Conservation (phyloP, 2,888 invertebrate genomes). For the Pseudococcus jackbeardsleyi region DNA sequence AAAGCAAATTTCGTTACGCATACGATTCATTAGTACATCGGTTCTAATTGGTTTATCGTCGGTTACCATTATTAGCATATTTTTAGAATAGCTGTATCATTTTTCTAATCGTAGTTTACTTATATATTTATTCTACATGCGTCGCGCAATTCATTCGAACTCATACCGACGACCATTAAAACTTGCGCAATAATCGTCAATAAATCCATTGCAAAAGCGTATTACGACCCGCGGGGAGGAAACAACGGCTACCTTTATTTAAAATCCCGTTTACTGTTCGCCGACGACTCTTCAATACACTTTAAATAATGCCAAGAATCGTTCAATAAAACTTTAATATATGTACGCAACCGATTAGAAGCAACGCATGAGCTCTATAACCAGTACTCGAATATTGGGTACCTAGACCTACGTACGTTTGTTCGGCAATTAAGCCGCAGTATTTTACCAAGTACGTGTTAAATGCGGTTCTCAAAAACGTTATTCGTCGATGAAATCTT, state of each 20-base stretch:
- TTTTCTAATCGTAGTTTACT: slow-evolving; percentile 38
- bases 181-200: slow-evolving; percentile 57
- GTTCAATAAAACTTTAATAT: slow-evolving; percentile 61
- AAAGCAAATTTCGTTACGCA: slow-evolving; percentile 45
- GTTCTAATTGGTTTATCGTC: slow-evolving; percentile 53
- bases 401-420: neutral
- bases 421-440: slow-evolving; percentile 56
- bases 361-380: slow-evolving; percentile 40
- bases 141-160: slow-evolving; percentile 44
- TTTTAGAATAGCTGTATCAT: slow-evolving; percentile 43
- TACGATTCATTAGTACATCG: slow-evolving; percentile 51
- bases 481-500: slow-evolving; percentile 55
- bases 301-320: slow-evolving; percentile 49
- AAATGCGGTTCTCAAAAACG: slow-evolving; percentile 40
- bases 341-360: slow-evolving; percentile 59
- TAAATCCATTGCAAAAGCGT: slow-evolving; percentile 58
- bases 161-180: slow-evolving; percentile 48
- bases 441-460: slow-evolving; percentile 58
- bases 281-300: slow-evolving; percentile 42
- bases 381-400: slow-evolving; percentile 39
- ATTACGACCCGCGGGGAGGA: neutral
- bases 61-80: slow-evolving; percentile 16
- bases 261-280: slow-evolving; percentile 45
- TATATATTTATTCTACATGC: slow-evolving; percentile 15
- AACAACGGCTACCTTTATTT: slow-evolving; percentile 8